Evolutionary conservation across 1,140 invertebrate species (phyloP).

Genomic region (Papilio polytes): DNA sequence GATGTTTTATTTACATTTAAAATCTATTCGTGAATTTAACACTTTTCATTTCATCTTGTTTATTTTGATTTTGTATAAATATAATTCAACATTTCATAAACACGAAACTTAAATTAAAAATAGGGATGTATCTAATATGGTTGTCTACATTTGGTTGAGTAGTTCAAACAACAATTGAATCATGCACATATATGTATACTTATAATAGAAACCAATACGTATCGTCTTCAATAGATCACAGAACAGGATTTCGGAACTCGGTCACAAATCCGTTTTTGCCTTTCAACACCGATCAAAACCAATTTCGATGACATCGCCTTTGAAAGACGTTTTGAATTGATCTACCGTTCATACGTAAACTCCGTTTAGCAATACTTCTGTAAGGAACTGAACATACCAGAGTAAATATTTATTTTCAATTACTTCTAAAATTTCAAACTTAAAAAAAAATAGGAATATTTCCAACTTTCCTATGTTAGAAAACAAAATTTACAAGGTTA

Average conservation of each 20-base stretch:
- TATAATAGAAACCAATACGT: neutral
- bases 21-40: neutral
- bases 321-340: constrained; percentile 21
- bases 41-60: neutral
- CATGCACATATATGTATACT: neutral
- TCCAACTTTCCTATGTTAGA: too few relatives aligned
- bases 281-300: constrained; percentile 19
- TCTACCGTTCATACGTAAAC: neutral
- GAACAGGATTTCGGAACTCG: neutral
- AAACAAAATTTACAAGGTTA: constrained; percentile 59
- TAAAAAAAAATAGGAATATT: too few relatives aligned
- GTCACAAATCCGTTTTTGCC: constrained; percentile 24
- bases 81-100: too few relatives aligned
- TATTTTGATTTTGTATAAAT: too few relatives aligned
- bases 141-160: too few relatives aligned
- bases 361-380: neutral
- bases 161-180: neutral
- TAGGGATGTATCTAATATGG: too few relatives aligned
- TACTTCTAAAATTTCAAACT: too few relatives aligned
- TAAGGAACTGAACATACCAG: neutral
- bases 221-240: neutral
- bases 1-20: neutral
- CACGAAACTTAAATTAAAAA: too few relatives aligned
- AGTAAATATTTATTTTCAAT: neutral
- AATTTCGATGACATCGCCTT: constrained; percentile 16